Percentiles rank a stretch among this genome's conserved stretches.
These are phyloP conservation scores for Blomia tropicalis DNA, from an alignment of 2,888 invertebrate species.

Conservation along the genomic window DNA sequence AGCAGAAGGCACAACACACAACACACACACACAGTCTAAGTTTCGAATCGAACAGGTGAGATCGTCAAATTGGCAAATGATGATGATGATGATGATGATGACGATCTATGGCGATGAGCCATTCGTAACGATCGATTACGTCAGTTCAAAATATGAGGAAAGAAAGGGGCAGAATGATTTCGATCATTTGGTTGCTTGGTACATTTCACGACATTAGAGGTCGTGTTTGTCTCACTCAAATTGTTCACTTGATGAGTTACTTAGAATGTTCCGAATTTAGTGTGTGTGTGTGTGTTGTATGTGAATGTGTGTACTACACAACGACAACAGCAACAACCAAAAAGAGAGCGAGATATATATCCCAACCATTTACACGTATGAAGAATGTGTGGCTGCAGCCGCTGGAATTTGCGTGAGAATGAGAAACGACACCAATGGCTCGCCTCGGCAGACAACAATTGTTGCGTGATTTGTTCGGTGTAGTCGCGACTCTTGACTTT, in stretches of 20 bases:
- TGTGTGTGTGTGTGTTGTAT: too few species aligned
- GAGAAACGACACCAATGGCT: slow-evolving; percentile 15
- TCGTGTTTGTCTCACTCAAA: not conserved
- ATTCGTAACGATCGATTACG: slow-evolving; percentile 9
- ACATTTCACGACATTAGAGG: not conserved
- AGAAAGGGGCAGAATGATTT: too few species aligned
- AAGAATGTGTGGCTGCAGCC: slow-evolving; percentile 5
- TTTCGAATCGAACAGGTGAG: slow-evolving; percentile 13
- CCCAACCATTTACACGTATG: slow-evolving; percentile 8
- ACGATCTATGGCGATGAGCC: not conserved
- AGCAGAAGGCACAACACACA: too few species aligned
- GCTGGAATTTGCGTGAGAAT: slow-evolving; percentile 13
- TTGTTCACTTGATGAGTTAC: not conserved
- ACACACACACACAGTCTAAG: not conserved
- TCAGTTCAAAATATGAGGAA: not conserved
- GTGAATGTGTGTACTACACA: too few species aligned
- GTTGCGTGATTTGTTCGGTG: slow-evolving; percentile 12
- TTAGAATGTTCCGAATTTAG: too few species aligned
- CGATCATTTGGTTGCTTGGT: not conserved
- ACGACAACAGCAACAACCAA: not conserved
- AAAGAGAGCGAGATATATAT: slow-evolving; percentile 2
- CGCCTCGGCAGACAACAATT: slow-evolving; percentile 13
- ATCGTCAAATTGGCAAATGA: too few species aligned
- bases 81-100: not conserved
- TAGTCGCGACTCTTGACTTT: too few species aligned